phyloP scores from a whole-genome alignment of 2,888 invertebrate species.

The Plebejus anna region DNA sequence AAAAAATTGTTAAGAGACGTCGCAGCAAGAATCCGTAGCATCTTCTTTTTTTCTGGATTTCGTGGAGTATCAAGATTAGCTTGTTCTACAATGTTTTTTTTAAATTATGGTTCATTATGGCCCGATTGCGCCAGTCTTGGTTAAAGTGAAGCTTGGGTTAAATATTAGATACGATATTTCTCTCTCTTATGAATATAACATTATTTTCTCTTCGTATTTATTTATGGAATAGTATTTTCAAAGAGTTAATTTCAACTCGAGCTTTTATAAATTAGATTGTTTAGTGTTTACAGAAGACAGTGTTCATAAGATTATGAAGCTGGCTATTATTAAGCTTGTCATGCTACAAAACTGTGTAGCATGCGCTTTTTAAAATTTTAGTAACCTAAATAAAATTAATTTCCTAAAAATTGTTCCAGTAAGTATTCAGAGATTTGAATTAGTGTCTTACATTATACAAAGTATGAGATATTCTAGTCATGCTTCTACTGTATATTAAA shows the following conservation, averaged over 20 bases:
- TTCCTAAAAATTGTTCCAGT: conserved; percentile 1
- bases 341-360: neutral
- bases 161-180: neutral
- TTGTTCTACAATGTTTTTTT: too few relatives aligned
- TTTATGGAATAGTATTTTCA: too few relatives aligned
- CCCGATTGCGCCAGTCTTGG: neutral
- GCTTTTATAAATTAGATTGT: too few relatives aligned
- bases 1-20: too few relatives aligned
- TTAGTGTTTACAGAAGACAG: neutral
- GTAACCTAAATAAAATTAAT: neutral
- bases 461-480: conserved; percentile 41
- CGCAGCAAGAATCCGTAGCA: too few relatives aligned
- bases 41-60: too few relatives aligned
- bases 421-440: conserved; percentile 29
- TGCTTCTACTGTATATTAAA: conserved; percentile 39
- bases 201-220: too few relatives aligned
- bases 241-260: too few relatives aligned
- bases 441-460: conserved; percentile 27
- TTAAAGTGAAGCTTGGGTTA: neutral
- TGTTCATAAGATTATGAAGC: neutral
- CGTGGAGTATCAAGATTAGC: too few relatives aligned
- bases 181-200: neutral
- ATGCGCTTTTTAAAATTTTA: neutral
- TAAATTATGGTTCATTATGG: neutral
- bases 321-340: neutral